A percentile compares a stretch with the other conserved stretches of the same genome.
Conservation (phyloP, 2,113 vertebrate genomes). For the Sinocyclocheilus grahami region DNA sequence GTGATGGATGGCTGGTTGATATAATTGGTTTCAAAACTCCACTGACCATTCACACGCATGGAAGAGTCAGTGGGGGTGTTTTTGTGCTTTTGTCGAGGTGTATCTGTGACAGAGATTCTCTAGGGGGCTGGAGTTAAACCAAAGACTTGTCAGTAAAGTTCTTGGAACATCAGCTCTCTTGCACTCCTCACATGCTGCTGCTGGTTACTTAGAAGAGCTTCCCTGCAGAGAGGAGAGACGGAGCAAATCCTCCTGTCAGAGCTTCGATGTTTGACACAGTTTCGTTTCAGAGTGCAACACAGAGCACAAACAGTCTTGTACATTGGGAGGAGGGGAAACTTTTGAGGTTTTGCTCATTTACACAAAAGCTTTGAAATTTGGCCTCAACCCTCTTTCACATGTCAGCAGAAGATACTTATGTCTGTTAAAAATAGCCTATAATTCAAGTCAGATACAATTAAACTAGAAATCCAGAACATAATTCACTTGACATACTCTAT, state of each 20-base stretch:
- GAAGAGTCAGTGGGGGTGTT: not conserved
- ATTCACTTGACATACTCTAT: not conserved
- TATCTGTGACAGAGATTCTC: constrained; percentile 21
- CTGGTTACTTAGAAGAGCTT: constrained; percentile 21
- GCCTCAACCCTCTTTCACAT: not conserved
- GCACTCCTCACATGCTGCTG: constrained; percentile 5
- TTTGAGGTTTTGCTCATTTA: not conserved
- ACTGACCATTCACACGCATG: constrained; percentile 27
- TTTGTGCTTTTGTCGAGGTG: not conserved
- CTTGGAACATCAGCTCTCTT: constrained; percentile 8
- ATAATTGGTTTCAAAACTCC: constrained; percentile 24
- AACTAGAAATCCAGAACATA: not conserved
- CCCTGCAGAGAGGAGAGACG: not conserved
- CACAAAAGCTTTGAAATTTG: not conserved
- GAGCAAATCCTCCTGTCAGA: constrained; percentile 32
- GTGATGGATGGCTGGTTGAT: constrained; percentile 10
- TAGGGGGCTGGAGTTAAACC: not conserved
- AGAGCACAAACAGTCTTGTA: not conserved
- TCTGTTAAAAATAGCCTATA: not conserved
- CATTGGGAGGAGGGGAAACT: not conserved
- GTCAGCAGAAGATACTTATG: not conserved
- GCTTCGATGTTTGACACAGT: not conserved
- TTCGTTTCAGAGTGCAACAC: not conserved
- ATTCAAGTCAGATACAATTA: not conserved
- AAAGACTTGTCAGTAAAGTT: constrained; percentile 31